Evolutionary conservation across 2,797 vertebrate genomes (phyloP).

Genomic region (Tamandua tetradactyla): DNA sequence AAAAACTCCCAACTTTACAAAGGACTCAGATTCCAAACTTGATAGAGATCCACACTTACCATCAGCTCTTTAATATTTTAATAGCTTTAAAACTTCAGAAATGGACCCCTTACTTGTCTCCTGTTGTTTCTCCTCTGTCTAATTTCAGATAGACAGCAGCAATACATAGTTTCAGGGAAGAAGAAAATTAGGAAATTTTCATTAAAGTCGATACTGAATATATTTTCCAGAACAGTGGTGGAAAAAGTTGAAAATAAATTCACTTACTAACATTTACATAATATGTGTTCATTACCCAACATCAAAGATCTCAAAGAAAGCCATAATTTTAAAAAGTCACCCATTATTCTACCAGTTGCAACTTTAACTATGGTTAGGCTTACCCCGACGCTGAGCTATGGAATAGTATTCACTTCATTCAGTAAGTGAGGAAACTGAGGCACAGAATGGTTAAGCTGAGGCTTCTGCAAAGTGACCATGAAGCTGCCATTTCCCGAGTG

Average conservation of each 20-base stretch:
- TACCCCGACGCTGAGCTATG: not conserved
- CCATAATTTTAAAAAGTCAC: not conserved
- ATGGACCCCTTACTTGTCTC: not conserved
- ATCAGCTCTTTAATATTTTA: not conserved
- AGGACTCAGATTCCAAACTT: not conserved
- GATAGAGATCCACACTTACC: not conserved
- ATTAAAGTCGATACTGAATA: not conserved
- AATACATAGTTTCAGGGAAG: not conserved
- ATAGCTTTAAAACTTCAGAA: not conserved
- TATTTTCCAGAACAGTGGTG: not conserved
- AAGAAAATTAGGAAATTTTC: not conserved
- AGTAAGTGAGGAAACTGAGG: not conserved
- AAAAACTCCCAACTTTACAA: not conserved
- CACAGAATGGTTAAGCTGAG: not conserved
- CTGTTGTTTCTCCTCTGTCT: not conserved
- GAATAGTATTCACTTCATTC: not conserved
- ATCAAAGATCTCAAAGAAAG: not conserved
- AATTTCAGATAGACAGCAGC: not conserved
- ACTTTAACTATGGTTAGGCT: not conserved
- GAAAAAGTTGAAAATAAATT: not conserved
- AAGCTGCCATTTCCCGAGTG: not conserved
- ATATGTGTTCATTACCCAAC: not conserved
- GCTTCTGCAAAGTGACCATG: accelerated
- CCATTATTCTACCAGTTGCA: not conserved
- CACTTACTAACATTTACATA: not conserved